Evolutionary conservation across 2,113 vertebrate genomes (phyloP).

Genomic region (Triplophysa siluroides): DNA sequence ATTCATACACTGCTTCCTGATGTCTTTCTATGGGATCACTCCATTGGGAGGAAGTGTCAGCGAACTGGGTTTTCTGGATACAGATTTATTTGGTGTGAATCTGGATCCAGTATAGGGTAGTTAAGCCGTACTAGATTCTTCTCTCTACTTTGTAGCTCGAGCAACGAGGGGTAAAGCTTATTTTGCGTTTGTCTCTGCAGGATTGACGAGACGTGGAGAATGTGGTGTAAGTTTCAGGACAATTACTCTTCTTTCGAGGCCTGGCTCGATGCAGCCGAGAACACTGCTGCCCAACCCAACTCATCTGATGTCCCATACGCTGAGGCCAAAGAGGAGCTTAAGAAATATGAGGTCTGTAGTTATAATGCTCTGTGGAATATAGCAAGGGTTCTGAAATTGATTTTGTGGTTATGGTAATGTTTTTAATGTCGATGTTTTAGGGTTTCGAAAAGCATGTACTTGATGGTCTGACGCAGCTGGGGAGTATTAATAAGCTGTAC

Average conservation of each 20-base stretch:
- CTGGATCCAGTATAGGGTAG: no score
- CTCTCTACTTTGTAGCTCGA: no score
- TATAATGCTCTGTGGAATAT: not conserved
- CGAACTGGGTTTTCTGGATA: no score
- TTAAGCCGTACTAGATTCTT: no score
- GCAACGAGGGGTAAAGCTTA: not conserved
- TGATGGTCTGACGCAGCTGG: slow-evolving; percentile 87
- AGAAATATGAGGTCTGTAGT: slow-evolving; percentile 87
- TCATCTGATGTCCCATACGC: slow-evolving; percentile 86
- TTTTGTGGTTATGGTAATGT: not conserved
- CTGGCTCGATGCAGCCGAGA: slow-evolving; percentile 87
- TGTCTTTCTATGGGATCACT: not conserved
- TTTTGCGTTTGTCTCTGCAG: slow-evolving; percentile 63
- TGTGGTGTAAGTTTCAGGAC: slow-evolving; percentile 92
- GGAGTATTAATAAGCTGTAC: slow-evolving; percentile 94
- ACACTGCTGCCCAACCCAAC: slow-evolving; percentile 80
- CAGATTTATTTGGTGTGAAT: no score
- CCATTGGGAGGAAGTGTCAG: not conserved
- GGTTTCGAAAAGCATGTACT: slow-evolving; percentile 89
- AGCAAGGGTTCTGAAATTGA: not conserved
- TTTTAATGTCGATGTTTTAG: slow-evolving; percentile 62
- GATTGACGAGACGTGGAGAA: slow-evolving; percentile 91
- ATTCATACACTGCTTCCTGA: not conserved
- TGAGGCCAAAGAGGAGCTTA: slow-evolving; percentile 89
- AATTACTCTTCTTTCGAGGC: slow-evolving; percentile 91